Conservation (phyloP, 1,140 invertebrate genomes). For the Drosophila jambulina region DNA sequence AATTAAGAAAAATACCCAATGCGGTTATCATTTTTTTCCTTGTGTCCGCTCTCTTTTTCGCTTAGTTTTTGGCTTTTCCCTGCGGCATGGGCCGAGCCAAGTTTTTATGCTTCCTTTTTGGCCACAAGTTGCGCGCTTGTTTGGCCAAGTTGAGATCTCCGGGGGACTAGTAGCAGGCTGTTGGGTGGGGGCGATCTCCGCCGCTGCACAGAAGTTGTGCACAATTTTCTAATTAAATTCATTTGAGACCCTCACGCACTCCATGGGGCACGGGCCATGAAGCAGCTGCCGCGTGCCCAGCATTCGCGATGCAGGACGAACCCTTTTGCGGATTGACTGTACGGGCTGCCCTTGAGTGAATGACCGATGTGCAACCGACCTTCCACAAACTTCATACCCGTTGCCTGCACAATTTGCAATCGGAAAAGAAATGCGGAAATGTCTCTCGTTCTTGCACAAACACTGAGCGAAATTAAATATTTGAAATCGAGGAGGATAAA, state of each 20-base stretch:
- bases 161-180: neutral
- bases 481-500: too few species aligned
- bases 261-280: conserved; percentile 21
- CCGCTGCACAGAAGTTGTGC: conserved; percentile 61
- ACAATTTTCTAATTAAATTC: conserved; percentile 84
- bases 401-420: conserved; percentile 45
- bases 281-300: conserved; percentile 63
- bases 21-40: conserved; percentile 66
- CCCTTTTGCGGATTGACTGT: conserved; percentile 42
- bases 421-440: conserved; percentile 46
- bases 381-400: conserved; percentile 2
- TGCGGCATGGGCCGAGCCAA: conserved; percentile 42
- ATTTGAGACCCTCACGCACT: conserved; percentile 82
- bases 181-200: neutral
- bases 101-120: conserved; percentile 35
- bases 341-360: conserved; percentile 25
- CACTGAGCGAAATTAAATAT: conserved; percentile 2
- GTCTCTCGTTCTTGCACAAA: conserved; percentile 7
- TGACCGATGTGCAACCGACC: conserved; percentile 44
- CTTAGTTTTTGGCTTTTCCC: conserved; percentile 49
- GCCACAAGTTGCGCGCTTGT: conserved; percentile 52
- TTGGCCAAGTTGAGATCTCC: conserved; percentile 58
- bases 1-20: conserved; percentile 78
- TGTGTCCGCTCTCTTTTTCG: conserved; percentile 19
- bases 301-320: conserved; percentile 51